Percentiles rank a stretch among this genome's conserved stretches.
These are phyloP conservation scores for Spermophilus dauricus DNA, from an alignment of 2,113 vertebrate genomes.

Conservation along the genomic window DNA sequence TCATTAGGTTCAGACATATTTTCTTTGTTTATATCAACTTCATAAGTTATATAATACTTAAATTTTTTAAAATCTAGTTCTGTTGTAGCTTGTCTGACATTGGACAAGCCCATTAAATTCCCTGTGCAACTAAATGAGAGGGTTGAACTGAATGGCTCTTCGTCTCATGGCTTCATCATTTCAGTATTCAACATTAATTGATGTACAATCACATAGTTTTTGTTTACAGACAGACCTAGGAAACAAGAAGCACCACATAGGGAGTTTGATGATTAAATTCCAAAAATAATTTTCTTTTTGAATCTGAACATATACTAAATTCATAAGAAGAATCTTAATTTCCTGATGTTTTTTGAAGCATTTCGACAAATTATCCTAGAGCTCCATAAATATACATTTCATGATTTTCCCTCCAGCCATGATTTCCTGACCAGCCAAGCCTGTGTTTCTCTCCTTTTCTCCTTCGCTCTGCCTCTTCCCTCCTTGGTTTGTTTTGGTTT, in stretches of 20 bases:
- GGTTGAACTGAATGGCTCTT: neutral
- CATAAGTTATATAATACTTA: slow-evolving; percentile 1
- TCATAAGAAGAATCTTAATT: slow-evolving; percentile 31
- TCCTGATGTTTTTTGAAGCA: neutral
- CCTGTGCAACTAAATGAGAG: neutral
- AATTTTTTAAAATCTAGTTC: neutral
- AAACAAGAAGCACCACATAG: neutral
- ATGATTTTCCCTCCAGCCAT: neutral
- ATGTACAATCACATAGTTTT: neutral
- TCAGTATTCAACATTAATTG: neutral
- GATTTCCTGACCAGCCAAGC: neutral
- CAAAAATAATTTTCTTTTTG: neutral
- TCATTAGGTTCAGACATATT: slow-evolving; percentile 18
- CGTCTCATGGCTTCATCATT: neutral
- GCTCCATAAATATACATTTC: neutral
- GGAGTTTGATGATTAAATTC: slow-evolving; percentile 48
- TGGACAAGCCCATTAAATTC: neutral
- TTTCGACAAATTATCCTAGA: neutral
- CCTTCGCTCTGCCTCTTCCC: neutral
- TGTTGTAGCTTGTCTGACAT: neutral
- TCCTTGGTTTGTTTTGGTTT: neutral
- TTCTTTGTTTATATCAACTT: slow-evolving; percentile 33
- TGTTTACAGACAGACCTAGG: slow-evolving; percentile 21
- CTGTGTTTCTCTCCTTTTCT: neutral
- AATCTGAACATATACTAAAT: neutral